These are phyloP conservation scores for Zaprionus vittiger DNA, from an alignment of 1,140 invertebrate species.

Conservation along the genomic window DNA sequence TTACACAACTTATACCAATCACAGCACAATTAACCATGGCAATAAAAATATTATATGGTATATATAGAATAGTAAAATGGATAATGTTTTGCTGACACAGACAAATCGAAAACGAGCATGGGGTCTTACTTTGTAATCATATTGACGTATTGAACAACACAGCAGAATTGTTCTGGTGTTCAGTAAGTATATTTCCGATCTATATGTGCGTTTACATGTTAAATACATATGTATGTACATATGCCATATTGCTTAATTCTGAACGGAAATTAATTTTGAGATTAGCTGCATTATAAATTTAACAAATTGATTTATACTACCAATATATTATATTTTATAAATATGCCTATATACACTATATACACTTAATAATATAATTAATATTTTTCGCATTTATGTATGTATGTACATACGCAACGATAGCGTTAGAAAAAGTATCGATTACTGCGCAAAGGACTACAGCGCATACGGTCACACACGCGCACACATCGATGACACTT, in stretches of 20 bases:
- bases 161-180: neutral
- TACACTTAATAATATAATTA: neutral
- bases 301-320: neutral
- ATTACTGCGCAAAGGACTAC: neutral
- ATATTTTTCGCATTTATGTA: neutral
- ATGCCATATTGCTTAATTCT: neutral
- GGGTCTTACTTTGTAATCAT: neutral
- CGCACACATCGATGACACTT: neutral
- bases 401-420: neutral
- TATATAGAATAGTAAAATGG: neutral
- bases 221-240: no score
- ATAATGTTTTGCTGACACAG: slow-evolving; percentile 13
- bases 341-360: no score
- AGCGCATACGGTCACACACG: neutral
- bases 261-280: neutral
- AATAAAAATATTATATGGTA: neutral
- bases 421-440: neutral
- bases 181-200: neutral
- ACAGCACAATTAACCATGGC: neutral
- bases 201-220: neutral
- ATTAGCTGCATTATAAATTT: neutral
- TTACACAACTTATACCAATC: neutral
- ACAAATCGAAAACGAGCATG: slow-evolving; percentile 1
- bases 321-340: no score
- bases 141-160: neutral